These are phyloP conservation scores for Bellardia pandia DNA, from an alignment of 2,888 invertebrate genomes.

Conservation along the genomic window DNA sequence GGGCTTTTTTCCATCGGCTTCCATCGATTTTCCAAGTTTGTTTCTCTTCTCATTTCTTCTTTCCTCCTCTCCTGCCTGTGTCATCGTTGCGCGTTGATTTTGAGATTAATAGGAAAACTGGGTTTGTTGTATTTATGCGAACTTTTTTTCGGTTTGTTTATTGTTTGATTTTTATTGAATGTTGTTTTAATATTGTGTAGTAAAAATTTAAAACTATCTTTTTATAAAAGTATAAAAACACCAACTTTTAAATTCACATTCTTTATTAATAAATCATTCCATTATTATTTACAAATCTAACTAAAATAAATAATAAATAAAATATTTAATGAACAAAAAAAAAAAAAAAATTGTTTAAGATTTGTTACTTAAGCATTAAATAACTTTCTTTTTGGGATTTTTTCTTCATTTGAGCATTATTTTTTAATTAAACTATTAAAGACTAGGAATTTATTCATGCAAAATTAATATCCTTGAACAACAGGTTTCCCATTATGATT, in stretches of 20 bases:
- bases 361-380: conserved; percentile 40
- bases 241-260: background rate
- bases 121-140: too few species aligned
- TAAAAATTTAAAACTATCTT: too few species aligned
- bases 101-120: too few species aligned
- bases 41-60: too few species aligned
- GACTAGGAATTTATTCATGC: conserved; percentile 55
- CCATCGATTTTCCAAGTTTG: too few species aligned
- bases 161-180: too few species aligned
- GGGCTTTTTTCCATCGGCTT: too few species aligned
- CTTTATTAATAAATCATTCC: conserved; percentile 33
- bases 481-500: conserved; percentile 24
- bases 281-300: conserved; percentile 64
- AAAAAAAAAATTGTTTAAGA: conserved; percentile 38
- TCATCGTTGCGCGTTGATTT: too few species aligned
- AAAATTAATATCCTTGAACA: conserved; percentile 11
- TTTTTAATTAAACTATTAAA: conserved; percentile 67
- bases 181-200: too few species aligned
- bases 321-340: conserved; percentile 53
- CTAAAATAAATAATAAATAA: conserved; percentile 62
- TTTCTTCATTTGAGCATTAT: conserved; percentile 32
- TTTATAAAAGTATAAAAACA: too few species aligned
- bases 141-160: too few species aligned
- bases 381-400: conserved; percentile 18
- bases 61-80: too few species aligned